Evolutionary conservation across 2,797 vertebrate genomes (phyloP).

Genomic region (Paedocypris micromegethes): DNA sequence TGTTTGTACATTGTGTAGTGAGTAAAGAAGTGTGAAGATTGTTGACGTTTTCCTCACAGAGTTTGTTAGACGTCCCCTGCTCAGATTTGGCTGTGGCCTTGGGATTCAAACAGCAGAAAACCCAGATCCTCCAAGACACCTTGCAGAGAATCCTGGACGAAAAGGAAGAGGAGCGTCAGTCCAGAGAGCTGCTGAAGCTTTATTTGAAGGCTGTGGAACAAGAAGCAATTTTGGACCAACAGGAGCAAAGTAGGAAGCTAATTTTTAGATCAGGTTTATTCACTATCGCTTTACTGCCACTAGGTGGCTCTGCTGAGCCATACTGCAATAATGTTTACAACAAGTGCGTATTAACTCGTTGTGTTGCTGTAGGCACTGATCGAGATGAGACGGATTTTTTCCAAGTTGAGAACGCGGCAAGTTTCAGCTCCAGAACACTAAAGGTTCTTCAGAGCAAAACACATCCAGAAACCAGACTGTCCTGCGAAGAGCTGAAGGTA

Average conservation of each 20-base stretch:
- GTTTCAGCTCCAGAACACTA: conserved; percentile 63
- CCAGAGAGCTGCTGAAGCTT: conserved; percentile 81
- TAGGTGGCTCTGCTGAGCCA: conserved; percentile 61
- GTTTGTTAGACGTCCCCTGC: conserved; percentile 73
- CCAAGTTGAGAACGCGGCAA: conserved; percentile 62
- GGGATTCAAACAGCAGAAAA: conserved; percentile 60
- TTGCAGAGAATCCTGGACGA: conserved; percentile 83
- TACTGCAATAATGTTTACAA: conserved; percentile 8
- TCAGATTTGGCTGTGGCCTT: conserved; percentile 76
- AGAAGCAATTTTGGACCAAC: conserved; percentile 36
- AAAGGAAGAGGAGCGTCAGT: conserved; percentile 84
- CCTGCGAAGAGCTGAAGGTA: conserved; percentile 86
- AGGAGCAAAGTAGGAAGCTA: conserved; percentile 49
- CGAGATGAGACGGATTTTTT: conserved; percentile 57
- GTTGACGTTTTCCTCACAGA: conserved; percentile 56
- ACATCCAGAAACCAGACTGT: conserved; percentile 83
- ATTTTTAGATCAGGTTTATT: not conserved
- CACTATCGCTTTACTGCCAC: conserved; percentile 47
- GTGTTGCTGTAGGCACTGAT: conserved; percentile 34
- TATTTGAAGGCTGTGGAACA: conserved; percentile 74
- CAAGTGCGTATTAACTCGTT: not conserved
- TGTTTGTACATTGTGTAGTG: not conserved
- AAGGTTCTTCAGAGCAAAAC: conserved; percentile 75
- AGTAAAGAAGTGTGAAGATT: not conserved
- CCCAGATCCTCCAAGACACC: conserved; percentile 72